Evolutionary conservation across 2,797 vertebrate genomes (phyloP), one percentile per base, ranked within the genome.

Genomic region (Meda fulgida): DNA sequence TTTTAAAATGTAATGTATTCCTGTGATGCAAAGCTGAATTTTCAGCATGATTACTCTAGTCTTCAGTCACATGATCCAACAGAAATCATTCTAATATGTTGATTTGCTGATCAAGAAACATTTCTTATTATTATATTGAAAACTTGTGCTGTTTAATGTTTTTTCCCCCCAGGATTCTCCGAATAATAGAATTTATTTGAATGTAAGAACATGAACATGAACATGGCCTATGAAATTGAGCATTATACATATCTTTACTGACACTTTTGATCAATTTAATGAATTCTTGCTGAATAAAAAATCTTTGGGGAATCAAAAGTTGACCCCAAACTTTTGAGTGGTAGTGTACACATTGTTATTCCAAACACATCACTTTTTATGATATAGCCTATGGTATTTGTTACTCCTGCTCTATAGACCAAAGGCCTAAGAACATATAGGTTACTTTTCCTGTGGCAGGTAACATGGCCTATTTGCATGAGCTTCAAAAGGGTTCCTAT

Each of bases 281-380:
- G 23, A 13, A 31, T 38, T 3, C 9, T 77, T 26, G 53, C 19
- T 76, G 11, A 36, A 23, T 14, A 13, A 36, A n/a, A n/a, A n/a
- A n/a, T n/a, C n/a, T n/a, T n/a, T n/a, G n/a, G n/a, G n/a, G n/a
- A n/a, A n/a, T n/a, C n/a, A n/a, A n/a, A n/a, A n/a, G n/a, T n/a
- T n/a, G n/a, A n/a, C 23, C 75, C 16, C 16, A n/a, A 60, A 21
- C 16, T 11, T 60, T 63, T 29, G n/a, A 78, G 21, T 29, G 55
- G 55, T 19, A 43, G 23, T 38, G 73, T 58, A 58, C 21, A 76
- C 34, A 55, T n/a, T 76, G 65, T 31, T 72, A 72, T 82, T 63
- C 19, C 18, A 60, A 58, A 58, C 51, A 81, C 51, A 78, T 48
- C 5, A 29, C 6, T 16, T 81, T 72, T 82, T 10, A 73, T 34